A percentile compares a stretch with the other conserved stretches of the same genome.
These are phyloP conservation scores for Lycocorax pyrrhopterus DNA, from an alignment of 2,113 vertebrate species.

Conservation along the genomic window DNA sequence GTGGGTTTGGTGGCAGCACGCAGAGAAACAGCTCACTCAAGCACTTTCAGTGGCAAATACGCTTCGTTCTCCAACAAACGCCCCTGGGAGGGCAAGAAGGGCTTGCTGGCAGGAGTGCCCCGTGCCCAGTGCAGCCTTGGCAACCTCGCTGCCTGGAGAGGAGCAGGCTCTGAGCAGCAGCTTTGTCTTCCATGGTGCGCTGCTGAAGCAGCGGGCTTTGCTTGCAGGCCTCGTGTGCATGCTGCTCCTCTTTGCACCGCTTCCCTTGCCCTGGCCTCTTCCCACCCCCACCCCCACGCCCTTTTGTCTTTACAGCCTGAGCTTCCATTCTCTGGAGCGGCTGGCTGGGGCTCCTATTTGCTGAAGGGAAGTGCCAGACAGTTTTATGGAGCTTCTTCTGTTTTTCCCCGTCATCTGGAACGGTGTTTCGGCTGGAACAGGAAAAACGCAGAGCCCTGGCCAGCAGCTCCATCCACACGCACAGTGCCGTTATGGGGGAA, in stretches of 20 bases:
- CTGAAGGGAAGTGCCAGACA: neutral
- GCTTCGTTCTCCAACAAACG: rapidly evolving
- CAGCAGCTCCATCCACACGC: neutral
- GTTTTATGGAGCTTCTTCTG: slow-evolving; percentile 14
- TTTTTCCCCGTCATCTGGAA: neutral
- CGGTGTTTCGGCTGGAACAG: neutral
- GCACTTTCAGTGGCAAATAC: neutral
- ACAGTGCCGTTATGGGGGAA: neutral
- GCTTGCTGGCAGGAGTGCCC: neutral
- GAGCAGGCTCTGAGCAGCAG: neutral
- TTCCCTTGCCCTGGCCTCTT: slow-evolving; percentile 36
- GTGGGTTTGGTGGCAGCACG: neutral
- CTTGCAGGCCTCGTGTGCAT: neutral
- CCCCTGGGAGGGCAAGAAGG: neutral
- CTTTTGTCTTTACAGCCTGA: slow-evolving; percentile 15
- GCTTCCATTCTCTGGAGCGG: neutral
- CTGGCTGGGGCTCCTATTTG: slow-evolving; percentile 13
- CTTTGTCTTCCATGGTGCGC: rapidly evolving
- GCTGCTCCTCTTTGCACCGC: neutral
- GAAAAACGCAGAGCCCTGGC: neutral
- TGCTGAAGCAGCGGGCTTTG: neutral
- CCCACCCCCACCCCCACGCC: neutral
- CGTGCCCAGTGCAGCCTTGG: rapidly evolving
- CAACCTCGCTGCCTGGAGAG: rapidly evolving
- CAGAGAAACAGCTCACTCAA: neutral